phyloP scores from a whole-genome alignment of 1,140 invertebrate species.

The Aphelinus atriplicis region DNA sequence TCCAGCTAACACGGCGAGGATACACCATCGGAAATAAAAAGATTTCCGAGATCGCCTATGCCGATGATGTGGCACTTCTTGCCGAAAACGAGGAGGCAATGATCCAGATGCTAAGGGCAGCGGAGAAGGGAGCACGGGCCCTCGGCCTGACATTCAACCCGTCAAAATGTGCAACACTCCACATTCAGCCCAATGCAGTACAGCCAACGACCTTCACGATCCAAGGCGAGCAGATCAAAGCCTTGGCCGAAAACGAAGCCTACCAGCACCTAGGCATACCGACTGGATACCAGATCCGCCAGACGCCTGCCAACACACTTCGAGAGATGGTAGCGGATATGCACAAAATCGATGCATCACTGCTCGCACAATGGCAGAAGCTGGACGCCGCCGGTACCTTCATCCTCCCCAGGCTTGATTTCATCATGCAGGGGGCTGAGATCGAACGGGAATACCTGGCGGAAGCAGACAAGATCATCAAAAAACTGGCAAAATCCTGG shows the following conservation, averaged over 20 bases:
- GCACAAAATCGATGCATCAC: slow-evolving; percentile 34
- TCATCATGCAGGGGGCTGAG: slow-evolving; percentile 44
- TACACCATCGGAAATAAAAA: neutral
- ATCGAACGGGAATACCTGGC: slow-evolving; percentile 42
- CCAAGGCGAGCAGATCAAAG: slow-evolving; percentile 16
- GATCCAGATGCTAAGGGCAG: slow-evolving; percentile 29
- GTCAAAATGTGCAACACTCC: neutral
- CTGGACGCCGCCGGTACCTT: slow-evolving; percentile 54
- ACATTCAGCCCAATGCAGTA: neutral
- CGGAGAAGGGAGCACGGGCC: slow-evolving; percentile 9
- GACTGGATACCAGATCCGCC: slow-evolving; percentile 44
- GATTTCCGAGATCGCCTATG: slow-evolving; percentile 28
- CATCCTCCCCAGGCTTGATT: slow-evolving; percentile 52
- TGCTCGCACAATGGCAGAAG: slow-evolving; percentile 60
- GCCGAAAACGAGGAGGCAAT: slow-evolving; percentile 31
- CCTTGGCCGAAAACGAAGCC: slow-evolving; percentile 39
- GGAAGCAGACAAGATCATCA: slow-evolving; percentile 43
- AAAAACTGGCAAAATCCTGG: slow-evolving; percentile 46
- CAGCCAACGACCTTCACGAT: slow-evolving; percentile 31
- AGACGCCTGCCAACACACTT: slow-evolving; percentile 43
- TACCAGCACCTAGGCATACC: slow-evolving; percentile 53
- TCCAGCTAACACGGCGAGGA: neutral
- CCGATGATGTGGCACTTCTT: slow-evolving; percentile 43
- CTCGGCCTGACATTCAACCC: slow-evolving; percentile 48
- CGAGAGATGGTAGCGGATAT: slow-evolving; percentile 38